Base-by-base conservation (phyloP, 1,140 invertebrate species). In the Drosophila lacteicornis region DNA sequence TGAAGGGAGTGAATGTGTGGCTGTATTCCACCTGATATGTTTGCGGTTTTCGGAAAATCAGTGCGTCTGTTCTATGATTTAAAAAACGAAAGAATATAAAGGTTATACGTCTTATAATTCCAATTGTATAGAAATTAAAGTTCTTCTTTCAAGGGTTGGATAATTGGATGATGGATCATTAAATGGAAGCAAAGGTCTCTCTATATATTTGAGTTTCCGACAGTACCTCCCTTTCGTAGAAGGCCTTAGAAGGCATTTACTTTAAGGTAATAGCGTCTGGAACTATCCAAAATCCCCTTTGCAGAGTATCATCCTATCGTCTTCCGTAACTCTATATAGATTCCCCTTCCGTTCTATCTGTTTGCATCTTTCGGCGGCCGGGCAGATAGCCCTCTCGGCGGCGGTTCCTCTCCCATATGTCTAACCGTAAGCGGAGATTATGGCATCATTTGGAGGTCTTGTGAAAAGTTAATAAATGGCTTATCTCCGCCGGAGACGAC, bases 401-500 rank as follows among this genome's bases (percentile, higher is more conserved):
- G 79, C 61, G 45, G 79, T 51, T 78, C 36, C 59, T 84, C 80
- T 84, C 80, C 82, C 63, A 88, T 76, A 60, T 88, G 84, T 87
- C 83, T 75, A 84, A 87, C 83, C 83, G 83, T 78, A 87, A 80
- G 83, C 83, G 83, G 83, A 87, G 84, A 88, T 91, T 90, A 91
- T 90, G 81, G 85, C 85, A 90, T 91, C 85, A 90, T 91, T 90
- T 90, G 65, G 71, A 75, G 65, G 73, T 81, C 85, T 70, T 84
- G 85, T 85, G 82, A 90, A 90, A 90, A 90, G 85, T 90, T 90
- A 90, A 90, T 90, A 90, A 90, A 90, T 90, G 85, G 85, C 85
- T 90, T 90, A 90, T 90, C 85, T 86, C 58, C 62, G 69, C 33
- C 71, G 46, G 58, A 50, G 63, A 75, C 74, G 84, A 88, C 84